Base-by-base conservation (phyloP, 1,140 invertebrate species). In the Cecropterus lyciades region DNA sequence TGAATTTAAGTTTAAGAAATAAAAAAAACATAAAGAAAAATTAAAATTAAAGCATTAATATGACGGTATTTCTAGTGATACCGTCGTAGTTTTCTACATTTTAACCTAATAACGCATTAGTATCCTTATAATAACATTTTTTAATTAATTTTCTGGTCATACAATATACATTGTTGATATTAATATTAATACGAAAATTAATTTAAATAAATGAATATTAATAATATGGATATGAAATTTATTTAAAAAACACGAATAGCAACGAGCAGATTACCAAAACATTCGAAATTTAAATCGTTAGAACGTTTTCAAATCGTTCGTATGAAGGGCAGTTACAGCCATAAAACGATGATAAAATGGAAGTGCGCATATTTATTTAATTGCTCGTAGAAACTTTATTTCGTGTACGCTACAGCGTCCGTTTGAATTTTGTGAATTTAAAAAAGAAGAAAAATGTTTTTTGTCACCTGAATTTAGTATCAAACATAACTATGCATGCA, bases 361-460 rank as follows among this genome's bases (percentile, higher is more conserved):
- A 53, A 57, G 52, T 57, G 52, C 24, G 45, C 57, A 20, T 67
- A 67, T 70, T 63, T 70, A 57, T 70, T 67, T 67, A 66, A 70
- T 70, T 67, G 69, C 51, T 37, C 46, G 46, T 56, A 30, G 46
- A 67, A 63, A 69, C 56, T 40, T 69, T 63, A 63, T 60, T 66
- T 66, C 57, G 57, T 63, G 45, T 67, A 62, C 51, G 60, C 52
- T 20, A 6, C 45, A 46, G 5, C 49, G 14, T 14, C 33, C 59
- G 40, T 43, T 43, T 24, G 33, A 69, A 14, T 43, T 13, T 2
- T 14, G 40, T 14, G 6, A 3, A 14, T 43, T 43, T 43, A 6
- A 20, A 5, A 43, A 43, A 43, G 1, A 14, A 43, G n/a, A 43
- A 43, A 43, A 13, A 14, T n/a, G 13, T 14, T 43, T 43, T 43